phyloP scores from a whole-genome alignment of 2,797 vertebrate species.

The Rhabdophis nuchalis region DNA sequence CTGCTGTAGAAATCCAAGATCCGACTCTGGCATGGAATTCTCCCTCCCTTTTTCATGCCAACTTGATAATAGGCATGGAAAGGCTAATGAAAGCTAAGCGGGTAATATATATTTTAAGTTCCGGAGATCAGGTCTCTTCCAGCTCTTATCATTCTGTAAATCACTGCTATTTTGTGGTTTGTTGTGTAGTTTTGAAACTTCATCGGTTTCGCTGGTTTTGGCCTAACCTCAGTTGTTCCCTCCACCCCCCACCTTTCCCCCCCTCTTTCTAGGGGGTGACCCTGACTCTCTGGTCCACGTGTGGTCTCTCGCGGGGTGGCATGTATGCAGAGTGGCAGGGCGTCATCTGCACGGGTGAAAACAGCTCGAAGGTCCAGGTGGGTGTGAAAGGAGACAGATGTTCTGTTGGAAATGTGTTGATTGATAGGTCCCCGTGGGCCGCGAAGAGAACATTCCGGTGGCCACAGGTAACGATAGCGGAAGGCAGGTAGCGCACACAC shows the following conservation, averaged over 20 bases:
- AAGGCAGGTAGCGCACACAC: no score
- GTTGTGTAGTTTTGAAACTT: background rate
- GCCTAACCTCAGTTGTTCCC: rapidly evolving
- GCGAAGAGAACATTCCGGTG: background rate
- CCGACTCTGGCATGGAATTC: no score
- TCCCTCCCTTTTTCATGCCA: no score
- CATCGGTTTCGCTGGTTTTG: background rate
- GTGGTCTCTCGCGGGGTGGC: conserved; percentile 86
- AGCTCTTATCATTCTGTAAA: no score
- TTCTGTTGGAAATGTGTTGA: background rate
- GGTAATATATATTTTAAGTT: no score
- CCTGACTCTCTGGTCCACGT: conserved; percentile 92
- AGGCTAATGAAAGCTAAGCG: no score
- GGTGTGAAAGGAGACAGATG: rapidly evolving
- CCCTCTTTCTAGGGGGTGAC: conserved; percentile 80
- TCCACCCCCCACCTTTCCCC: rapidly evolving
- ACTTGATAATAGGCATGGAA: no score
- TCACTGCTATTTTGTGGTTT: no score
- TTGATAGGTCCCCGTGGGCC: background rate
- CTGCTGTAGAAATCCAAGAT: no score
- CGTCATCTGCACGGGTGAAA: conserved; percentile 89
- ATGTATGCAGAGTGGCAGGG: conserved; percentile 93
- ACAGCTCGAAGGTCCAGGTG: conserved; percentile 90
- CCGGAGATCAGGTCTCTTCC: no score
- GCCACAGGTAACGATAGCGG: background rate